Conservation (phyloP, 2,113 vertebrate genomes). For the Ondatra zibethicus region DNA sequence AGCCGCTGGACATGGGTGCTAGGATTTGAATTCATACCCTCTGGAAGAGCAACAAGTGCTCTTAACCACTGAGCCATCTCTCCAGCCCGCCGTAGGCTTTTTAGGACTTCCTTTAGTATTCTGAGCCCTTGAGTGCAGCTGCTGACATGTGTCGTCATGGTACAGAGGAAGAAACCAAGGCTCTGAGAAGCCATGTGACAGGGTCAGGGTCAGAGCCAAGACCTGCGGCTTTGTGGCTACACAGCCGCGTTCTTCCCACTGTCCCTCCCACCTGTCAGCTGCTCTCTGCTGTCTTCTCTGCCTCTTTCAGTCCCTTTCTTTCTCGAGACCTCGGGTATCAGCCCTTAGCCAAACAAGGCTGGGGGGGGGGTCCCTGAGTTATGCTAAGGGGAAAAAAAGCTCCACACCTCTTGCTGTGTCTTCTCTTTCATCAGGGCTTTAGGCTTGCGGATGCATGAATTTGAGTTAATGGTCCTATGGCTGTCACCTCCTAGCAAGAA, state of each 20-base stretch:
- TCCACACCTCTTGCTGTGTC: background rate
- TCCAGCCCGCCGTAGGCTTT: background rate
- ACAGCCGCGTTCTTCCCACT: background rate
- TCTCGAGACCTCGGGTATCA: background rate
- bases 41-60: no score
- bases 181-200: background rate
- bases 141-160: background rate
- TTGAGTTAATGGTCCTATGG: background rate
- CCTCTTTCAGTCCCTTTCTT: background rate
- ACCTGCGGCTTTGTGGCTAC: background rate
- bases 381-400: background rate
- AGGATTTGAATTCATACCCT: background rate
- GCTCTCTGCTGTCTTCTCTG: background rate
- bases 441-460: background rate
- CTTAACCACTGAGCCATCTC: no score
- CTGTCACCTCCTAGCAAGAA: background rate
- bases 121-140: background rate
- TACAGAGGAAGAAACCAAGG: background rate
- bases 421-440: background rate
- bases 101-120: slow-evolving; percentile 4
- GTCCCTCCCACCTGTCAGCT: background rate
- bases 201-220: background rate
- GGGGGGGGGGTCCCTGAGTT: background rate
- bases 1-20: no score
- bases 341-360: background rate